These are phyloP conservation scores for Crepidodera aurea DNA, from an alignment of 2,888 invertebrate species.

Conservation along the genomic window DNA sequence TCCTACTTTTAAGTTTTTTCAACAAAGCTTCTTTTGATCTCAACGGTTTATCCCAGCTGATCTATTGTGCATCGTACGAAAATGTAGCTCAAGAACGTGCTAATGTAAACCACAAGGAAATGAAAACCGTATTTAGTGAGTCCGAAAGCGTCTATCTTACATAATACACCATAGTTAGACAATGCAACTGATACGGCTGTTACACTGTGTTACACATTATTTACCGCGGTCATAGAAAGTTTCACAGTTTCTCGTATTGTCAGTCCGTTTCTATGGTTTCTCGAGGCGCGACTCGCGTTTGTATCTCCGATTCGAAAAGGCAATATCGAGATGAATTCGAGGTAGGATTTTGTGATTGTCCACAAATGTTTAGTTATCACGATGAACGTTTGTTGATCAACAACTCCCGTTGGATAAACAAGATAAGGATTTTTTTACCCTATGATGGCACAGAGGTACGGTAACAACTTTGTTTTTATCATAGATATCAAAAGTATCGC, in stretches of 20 bases:
- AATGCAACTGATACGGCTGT: constrained; percentile 37
- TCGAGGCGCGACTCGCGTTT: constrained; percentile 11
- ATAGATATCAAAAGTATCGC: too few species aligned
- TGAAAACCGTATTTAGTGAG: constrained; percentile 37
- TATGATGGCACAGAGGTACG: constrained; percentile 43
- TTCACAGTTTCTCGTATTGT: constrained; percentile 28
- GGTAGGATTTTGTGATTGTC: constrained; percentile 4
- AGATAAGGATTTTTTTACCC: constrained; percentile 50
- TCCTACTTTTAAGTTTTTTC: constrained; percentile 2
- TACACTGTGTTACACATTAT: constrained; percentile 31
- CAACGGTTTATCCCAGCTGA: background rate
- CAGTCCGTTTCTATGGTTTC: constrained; percentile 32
- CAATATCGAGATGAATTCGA: constrained; percentile 17
- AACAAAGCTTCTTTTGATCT: background rate
- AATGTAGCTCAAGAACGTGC: constrained; percentile 34
- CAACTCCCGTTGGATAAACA: constrained; percentile 48
- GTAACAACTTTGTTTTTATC: background rate
- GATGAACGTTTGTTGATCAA: constrained; percentile 33
- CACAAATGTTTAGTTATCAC: constrained; percentile 38
- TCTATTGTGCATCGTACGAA: constrained; percentile 7
- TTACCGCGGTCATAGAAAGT: constrained; percentile 39
- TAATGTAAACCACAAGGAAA: constrained; percentile 39
- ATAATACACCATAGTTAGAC: constrained; percentile 35
- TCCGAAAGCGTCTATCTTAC: constrained; percentile 39
- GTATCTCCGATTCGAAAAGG: background rate